Evolutionary conservation across 2,888 invertebrate genomes (phyloP).

Genomic region (Tipula confusa): DNA sequence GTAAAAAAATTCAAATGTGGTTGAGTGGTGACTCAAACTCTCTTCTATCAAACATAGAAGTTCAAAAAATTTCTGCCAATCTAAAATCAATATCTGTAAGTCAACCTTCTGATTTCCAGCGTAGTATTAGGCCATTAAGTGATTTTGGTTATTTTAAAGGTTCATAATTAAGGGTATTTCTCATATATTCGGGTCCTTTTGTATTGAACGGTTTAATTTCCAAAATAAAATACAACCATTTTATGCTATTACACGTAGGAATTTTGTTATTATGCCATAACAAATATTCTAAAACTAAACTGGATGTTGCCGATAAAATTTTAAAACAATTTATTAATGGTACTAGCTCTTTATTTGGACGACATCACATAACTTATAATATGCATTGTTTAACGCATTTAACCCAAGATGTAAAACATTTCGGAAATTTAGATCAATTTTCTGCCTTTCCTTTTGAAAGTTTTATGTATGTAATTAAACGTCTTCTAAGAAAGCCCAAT

Average conservation of each 20-base stretch:
- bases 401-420: too few species aligned
- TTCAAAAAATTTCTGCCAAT: not conserved
- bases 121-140: slow-evolving; percentile 37
- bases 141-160: slow-evolving; percentile 38
- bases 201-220: slow-evolving; percentile 36
- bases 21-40: slow-evolving; percentile 32
- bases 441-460: too few species aligned
- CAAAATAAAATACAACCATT: slow-evolving; percentile 36
- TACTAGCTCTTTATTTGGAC: slow-evolving; percentile 36
- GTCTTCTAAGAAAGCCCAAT: too few species aligned
- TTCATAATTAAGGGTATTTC: slow-evolving; percentile 30
- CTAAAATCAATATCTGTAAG: slow-evolving; percentile 29
- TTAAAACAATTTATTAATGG: slow-evolving; percentile 37
- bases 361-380: not conserved
- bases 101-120: slow-evolving; percentile 37
- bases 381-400: too few species aligned
- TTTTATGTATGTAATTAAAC: too few species aligned
- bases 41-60: not conserved
- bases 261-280: too few species aligned
- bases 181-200: slow-evolving; percentile 39
- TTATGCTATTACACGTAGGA: slow-evolving; percentile 35
- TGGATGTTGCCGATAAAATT: slow-evolving; percentile 26
- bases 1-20: not conserved
- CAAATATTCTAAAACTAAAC: too few species aligned
- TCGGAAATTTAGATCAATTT: too few species aligned